Conservation (phyloP, 2,113 vertebrate genomes). For the Hirundichthys speculiger region DNA sequence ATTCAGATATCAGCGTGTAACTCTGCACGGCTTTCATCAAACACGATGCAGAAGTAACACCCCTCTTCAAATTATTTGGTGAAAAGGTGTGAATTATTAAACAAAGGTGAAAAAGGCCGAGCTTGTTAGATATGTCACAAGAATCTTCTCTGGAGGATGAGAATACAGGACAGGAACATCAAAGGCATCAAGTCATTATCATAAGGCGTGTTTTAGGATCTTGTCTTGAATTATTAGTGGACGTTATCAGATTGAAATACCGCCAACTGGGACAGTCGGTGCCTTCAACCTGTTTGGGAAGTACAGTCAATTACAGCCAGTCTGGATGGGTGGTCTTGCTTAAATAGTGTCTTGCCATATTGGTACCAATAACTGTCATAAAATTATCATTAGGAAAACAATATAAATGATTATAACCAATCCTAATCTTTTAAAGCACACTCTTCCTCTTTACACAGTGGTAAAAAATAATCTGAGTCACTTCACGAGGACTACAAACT, state of each 20-base stretch:
- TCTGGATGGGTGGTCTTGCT: no score
- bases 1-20: slow-evolving; percentile 10
- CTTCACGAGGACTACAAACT: not conserved
- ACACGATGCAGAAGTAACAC: slow-evolving; percentile 3
- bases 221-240: not conserved
- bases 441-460: no score
- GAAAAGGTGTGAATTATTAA: slow-evolving; percentile 29
- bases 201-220: not conserved
- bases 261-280: not conserved
- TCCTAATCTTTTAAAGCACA: no score
- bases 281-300: not conserved
- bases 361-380: no score
- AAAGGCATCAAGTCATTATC: not conserved
- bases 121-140: slow-evolving; percentile 19
- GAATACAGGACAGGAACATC: not conserved
- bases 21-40: not conserved
- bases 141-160: not conserved
- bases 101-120: slow-evolving; percentile 18
- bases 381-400: no score
- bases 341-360: no score
- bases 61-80: slow-evolving; percentile 19
- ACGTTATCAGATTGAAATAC: slow-evolving; percentile 12
- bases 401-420: no score
- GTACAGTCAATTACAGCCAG: no score
- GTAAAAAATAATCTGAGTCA: no score